A percentile compares a stretch with the other conserved stretches of the same genome.
Evolutionary conservation across 2,888 invertebrate species (phyloP).

Genomic region (Eupithecia inturbata): DNA sequence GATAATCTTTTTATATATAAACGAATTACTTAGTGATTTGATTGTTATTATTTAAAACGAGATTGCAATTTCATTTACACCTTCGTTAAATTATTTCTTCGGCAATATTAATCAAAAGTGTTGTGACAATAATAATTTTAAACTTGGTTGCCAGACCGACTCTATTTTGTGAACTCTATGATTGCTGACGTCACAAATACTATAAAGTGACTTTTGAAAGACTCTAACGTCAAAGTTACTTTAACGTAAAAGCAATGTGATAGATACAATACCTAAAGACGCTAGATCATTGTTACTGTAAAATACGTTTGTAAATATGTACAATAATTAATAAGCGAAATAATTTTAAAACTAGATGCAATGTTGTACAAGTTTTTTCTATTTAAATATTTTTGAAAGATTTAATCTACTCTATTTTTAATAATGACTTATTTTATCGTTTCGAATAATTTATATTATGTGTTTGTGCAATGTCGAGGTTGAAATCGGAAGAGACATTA

Average conservation of each 20-base stretch:
- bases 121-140: constrained; percentile 56
- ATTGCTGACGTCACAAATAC: constrained; percentile 34
- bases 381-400: constrained; percentile 81
- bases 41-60: not conserved
- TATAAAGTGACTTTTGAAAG: constrained; percentile 21
- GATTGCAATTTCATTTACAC: constrained; percentile 41
- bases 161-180: constrained; percentile 40
- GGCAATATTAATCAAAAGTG: constrained; percentile 48
- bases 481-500: constrained; percentile 78
- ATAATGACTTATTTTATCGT: constrained; percentile 83
- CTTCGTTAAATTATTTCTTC: constrained; percentile 38
- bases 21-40: constrained; percentile 5
- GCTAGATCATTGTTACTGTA: constrained; percentile 84
- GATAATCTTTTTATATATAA: not conserved
- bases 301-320: constrained; percentile 83
- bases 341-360: constrained; percentile 80
- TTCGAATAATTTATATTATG: constrained; percentile 83
- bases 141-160: constrained; percentile 70
- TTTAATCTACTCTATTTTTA: constrained; percentile 83
- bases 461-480: constrained; percentile 82
- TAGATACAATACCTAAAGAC: constrained; percentile 83
- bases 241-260: constrained; percentile 72
- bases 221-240: constrained; percentile 27
- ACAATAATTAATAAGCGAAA: constrained; percentile 79
- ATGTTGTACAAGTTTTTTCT: constrained; percentile 82